Evolutionary conservation across 2,113 vertebrate species (phyloP), one percentile per base, ranked within the genome.

Genomic region (Takifugu bimaculatus): DNA sequence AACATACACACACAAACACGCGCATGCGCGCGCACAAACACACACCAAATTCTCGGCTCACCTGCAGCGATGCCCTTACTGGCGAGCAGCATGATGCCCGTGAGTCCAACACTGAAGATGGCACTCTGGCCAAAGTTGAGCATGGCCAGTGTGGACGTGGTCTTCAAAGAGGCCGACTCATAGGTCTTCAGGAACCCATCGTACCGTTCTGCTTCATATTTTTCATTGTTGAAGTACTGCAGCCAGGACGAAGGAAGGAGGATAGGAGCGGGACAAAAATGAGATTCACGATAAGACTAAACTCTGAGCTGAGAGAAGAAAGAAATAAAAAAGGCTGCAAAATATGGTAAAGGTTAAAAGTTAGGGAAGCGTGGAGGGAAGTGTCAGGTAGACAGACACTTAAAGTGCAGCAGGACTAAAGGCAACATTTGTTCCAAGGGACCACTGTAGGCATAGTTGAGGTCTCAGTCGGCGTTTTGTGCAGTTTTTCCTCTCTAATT

Each of bases 181-280:
- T 99, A 99, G 2, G 51, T 88, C 86, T 95, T 97, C 88, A 99
- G 84, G 86, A 87, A 98, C 28, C 83, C 86, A 76, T 99, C 97
- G 49, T 99, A 99, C 67, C 85, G 90, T 45, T 95, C 90, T 29
- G 96, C 94, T 91, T 99, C 97, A 1, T 98, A 98, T 63, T 93
- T 96, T 80, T 99, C 97, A 64, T 98, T 98, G 88, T 99, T 99
- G 89, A 99, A 99, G 89, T 99, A 99, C 97, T 99, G 60, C 0
- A 68, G 65, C 11, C 26, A 27, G 78, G 54, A 71, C 7, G 61
- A 69, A 51, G 57, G 29, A 32, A 49, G 45, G 39, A 35, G 9
- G 56, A 20, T 20, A 1, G 57, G 70, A 53, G 63, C 4, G 60
- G 32, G 45, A 72, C 3, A 6, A 43, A 78, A 52, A 64, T 10